phyloP scores from a whole-genome alignment of 2,888 invertebrate genomes.

The Cephonodes hylas region DNA sequence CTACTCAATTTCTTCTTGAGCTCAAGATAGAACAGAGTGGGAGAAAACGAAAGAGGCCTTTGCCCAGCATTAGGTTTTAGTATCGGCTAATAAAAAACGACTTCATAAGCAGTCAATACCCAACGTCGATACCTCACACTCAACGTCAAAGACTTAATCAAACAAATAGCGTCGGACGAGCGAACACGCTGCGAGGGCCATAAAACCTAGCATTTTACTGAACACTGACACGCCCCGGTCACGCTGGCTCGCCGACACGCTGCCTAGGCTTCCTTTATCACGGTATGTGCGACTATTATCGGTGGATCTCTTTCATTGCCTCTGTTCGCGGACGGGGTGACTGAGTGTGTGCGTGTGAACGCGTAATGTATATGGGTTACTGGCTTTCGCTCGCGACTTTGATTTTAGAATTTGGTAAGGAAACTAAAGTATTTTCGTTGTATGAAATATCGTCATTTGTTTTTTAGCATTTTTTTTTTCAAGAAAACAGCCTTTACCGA shows the following conservation, averaged over 20 bases:
- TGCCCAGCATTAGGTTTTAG: no score
- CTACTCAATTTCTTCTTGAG: no score
- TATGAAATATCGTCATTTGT: no score
- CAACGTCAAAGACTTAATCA: neutral
- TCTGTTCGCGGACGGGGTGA: neutral
- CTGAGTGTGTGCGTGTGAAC: neutral
- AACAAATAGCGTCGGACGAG: neutral
- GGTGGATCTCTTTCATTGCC: neutral
- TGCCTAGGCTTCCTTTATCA: constrained; percentile 1
- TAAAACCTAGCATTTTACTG: constrained; percentile 51
- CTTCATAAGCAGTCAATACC: neutral
- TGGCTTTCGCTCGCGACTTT: neutral
- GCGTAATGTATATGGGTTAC: neutral
- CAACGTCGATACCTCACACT: neutral
- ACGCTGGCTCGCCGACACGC: neutral
- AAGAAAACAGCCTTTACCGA: no score
- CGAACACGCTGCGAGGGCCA: neutral
- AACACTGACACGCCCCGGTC: constrained; percentile 35
- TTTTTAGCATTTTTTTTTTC: no score
- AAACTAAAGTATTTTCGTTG: no score
- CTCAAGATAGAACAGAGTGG: no score
- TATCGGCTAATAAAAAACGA: neutral
- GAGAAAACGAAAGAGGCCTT: no score
- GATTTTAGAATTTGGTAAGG: no score
- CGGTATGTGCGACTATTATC: neutral